Conservation (phyloP, 2,888 invertebrate genomes). For the Psylliodes chrysocephalus region DNA sequence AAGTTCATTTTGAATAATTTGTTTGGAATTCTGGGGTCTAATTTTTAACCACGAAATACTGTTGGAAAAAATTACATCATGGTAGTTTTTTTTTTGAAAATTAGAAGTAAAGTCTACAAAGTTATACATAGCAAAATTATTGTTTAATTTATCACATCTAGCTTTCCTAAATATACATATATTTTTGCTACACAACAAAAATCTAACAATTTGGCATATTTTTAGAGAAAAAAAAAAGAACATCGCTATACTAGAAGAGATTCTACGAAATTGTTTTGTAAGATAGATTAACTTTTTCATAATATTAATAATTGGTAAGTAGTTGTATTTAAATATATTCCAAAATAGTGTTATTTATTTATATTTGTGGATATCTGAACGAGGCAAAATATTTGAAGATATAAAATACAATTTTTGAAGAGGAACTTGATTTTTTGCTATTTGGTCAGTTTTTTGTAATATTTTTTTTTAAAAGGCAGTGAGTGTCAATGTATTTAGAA, state of each 20-base stretch:
- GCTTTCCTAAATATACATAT: conserved; percentile 12
- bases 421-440: too few species aligned
- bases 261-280: not conserved
- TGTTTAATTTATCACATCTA: conserved; percentile 17
- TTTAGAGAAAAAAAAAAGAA: not conserved
- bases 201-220: conserved; percentile 4
- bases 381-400: too few species aligned
- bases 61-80: not conserved
- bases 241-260: not conserved
- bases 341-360: not conserved
- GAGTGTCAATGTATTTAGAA: too few species aligned
- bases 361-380: not conserved
- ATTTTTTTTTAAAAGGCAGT: not conserved
- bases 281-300: not conserved
- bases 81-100: not conserved
- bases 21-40: not conserved
- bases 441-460: not conserved
- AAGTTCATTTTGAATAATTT: not conserved
- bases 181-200: not conserved
- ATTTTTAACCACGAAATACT: not conserved
- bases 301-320: too few species aligned
- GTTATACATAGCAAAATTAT: conserved; percentile 5
- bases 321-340: not conserved
- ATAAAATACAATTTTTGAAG: not conserved
- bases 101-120: not conserved